phyloP scores from a whole-genome alignment of 1,140 invertebrate genomes.

The Papilio helenus region DNA sequence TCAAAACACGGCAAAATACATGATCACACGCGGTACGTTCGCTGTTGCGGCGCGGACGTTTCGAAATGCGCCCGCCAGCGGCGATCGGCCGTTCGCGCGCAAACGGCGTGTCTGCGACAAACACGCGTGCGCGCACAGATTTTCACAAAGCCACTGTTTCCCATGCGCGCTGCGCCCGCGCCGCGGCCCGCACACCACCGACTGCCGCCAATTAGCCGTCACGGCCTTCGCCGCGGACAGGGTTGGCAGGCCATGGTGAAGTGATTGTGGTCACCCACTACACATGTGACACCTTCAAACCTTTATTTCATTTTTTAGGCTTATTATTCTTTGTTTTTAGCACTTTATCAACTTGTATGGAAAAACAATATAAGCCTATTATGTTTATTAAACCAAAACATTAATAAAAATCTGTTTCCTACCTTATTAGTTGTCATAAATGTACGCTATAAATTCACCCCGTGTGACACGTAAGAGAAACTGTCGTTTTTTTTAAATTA shows the following conservation, averaged over 20 bases:
- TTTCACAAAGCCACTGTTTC: constrained; percentile 71
- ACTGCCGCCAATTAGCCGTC: constrained; percentile 56
- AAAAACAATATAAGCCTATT: too few species aligned
- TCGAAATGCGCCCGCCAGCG: constrained; percentile 58
- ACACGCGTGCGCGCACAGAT: constrained; percentile 70
- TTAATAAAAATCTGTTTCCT: too few species aligned
- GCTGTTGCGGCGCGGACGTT: constrained; percentile 56
- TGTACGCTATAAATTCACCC: background rate
- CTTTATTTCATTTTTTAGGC: background rate
- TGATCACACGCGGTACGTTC: constrained; percentile 53
- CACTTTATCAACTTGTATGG: too few species aligned
- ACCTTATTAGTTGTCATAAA: too few species aligned
- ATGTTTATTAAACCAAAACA: too few species aligned
- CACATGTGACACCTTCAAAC: background rate
- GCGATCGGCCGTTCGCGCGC: constrained; percentile 51
- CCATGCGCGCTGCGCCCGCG: constrained; percentile 50
- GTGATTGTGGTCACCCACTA: background rate
- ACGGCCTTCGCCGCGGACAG: constrained; percentile 50
- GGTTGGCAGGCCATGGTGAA: constrained; percentile 40
- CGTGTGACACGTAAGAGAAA: background rate
- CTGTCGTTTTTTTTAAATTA: too few species aligned
- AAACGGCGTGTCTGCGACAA: constrained; percentile 62
- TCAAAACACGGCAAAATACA: constrained; percentile 46
- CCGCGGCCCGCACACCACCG: constrained; percentile 46
- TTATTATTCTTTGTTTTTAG: background rate